A percentile compares a stretch with the other conserved stretches of the same genome.
These are phyloP conservation scores for Prionailurus bengalensis DNA, from an alignment of 2,113 vertebrate genomes.

Conservation along the genomic window DNA sequence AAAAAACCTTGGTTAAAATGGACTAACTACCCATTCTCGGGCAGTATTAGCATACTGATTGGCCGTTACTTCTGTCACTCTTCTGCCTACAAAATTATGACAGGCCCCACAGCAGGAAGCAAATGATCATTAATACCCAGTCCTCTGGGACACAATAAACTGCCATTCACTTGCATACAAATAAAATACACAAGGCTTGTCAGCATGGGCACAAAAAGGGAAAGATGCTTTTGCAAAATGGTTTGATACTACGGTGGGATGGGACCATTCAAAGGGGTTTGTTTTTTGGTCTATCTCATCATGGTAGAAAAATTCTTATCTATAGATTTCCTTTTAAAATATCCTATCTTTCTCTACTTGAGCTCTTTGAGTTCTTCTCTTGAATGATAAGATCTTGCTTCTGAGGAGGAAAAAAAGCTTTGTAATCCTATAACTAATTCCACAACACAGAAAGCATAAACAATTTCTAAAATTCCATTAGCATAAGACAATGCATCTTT, in stretches of 20 bases:
- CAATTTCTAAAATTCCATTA: slow-evolving; percentile 14
- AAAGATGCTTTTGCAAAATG: slow-evolving; percentile 78
- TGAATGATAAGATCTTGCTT: slow-evolving; percentile 40
- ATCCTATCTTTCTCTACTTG: neutral
- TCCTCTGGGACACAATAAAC: slow-evolving; percentile 85
- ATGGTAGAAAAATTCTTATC: slow-evolving; percentile 64
- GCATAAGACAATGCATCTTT: neutral
- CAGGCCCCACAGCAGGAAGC: slow-evolving; percentile 85
- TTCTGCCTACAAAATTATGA: slow-evolving; percentile 86
- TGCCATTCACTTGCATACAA: slow-evolving; percentile 85
- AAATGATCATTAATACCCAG: slow-evolving; percentile 88
- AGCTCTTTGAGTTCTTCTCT: slow-evolving; percentile 32
- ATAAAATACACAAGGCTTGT: slow-evolving; percentile 86
- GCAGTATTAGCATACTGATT: slow-evolving; percentile 84
- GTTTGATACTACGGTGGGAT: slow-evolving; percentile 68
- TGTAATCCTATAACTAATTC: slow-evolving; percentile 14
- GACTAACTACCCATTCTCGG: slow-evolving; percentile 74
- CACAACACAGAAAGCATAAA: neutral
- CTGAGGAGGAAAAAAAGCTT: neutral
- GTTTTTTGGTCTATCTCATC: slow-evolving; percentile 48
- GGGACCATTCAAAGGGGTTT: slow-evolving; percentile 66
- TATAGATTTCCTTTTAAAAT: slow-evolving; percentile 9
- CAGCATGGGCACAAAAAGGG: slow-evolving; percentile 79
- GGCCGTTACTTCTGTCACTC: slow-evolving; percentile 85
- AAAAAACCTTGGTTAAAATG: slow-evolving; percentile 77